These are phyloP conservation scores for Cryptotermes secundus DNA, from an alignment of 1,140 invertebrate species.

Conservation along the genomic window DNA sequence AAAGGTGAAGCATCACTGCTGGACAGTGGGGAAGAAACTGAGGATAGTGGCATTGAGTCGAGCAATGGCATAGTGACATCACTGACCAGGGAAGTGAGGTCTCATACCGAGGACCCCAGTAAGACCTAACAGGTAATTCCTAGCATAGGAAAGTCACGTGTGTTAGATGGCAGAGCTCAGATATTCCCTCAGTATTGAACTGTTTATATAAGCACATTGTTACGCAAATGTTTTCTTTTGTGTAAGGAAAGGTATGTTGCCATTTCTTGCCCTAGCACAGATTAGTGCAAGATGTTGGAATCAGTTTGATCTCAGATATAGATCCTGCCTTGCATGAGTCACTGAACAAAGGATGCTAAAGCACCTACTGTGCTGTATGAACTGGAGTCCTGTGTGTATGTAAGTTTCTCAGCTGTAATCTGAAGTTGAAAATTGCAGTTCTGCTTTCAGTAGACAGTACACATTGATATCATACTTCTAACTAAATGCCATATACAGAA, in stretches of 20 bases:
- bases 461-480: not conserved
- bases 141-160: too few relatives aligned
- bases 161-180: too few relatives aligned
- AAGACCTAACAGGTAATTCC: not conserved
- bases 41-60: constrained; percentile 34
- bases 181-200: too few relatives aligned
- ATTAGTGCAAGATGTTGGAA: not conserved
- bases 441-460: not conserved
- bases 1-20: constrained; percentile 35
- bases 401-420: not conserved
- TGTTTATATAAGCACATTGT: not conserved
- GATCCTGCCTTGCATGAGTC: not conserved
- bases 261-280: not conserved
- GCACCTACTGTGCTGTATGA: not conserved
- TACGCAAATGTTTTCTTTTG: not conserved
- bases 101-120: not conserved
- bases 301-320: not conserved
- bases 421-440: not conserved
- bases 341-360: not conserved
- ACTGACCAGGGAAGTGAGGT: not conserved
- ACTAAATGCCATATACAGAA: not conserved
- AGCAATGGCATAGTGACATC: constrained; percentile 22
- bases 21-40: constrained; percentile 37
- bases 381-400: not conserved
- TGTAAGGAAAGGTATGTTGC: not conserved